These are phyloP conservation scores for Apostichopus californicus DNA, from an alignment of 35 echinoderm and acorn worm genomes.

Conservation along the genomic window DNA sequence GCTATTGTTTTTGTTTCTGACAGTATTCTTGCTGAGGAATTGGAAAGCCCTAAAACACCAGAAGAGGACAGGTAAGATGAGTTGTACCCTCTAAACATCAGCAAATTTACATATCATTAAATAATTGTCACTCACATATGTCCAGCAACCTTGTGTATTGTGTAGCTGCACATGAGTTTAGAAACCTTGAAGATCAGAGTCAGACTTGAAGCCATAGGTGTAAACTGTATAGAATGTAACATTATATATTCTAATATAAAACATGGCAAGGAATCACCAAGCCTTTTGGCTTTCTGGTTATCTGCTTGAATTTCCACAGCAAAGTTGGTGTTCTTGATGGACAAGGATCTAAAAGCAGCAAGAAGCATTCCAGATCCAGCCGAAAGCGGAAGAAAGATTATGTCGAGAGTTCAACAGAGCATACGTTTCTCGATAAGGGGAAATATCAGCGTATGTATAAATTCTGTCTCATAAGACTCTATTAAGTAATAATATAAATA, in stretches of 20 bases:
- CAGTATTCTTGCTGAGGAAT: slow-evolving; percentile 26
- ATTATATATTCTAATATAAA: too few relatives aligned
- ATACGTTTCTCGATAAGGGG: slow-evolving; percentile 12
- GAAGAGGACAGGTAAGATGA: slow-evolving; percentile 24
- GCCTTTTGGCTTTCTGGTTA: not conserved
- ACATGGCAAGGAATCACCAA: too few relatives aligned
- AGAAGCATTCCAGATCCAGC: slow-evolving; percentile 15
- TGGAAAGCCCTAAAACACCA: slow-evolving; percentile 41
- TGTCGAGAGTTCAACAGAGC: slow-evolving; percentile 8
- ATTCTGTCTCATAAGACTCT: too few relatives aligned
- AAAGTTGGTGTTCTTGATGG: slow-evolving; percentile 54
- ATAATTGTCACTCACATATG: too few relatives aligned
- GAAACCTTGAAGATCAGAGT: too few relatives aligned
- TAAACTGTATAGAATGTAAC: too few relatives aligned
- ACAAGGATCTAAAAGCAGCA: slow-evolving; percentile 10
- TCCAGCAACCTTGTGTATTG: too few relatives aligned
- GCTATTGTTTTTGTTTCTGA: not conserved
- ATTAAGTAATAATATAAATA: too few relatives aligned
- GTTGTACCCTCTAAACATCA: too few relatives aligned
- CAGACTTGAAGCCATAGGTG: too few relatives aligned
- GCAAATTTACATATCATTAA: too few relatives aligned
- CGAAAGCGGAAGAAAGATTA: slow-evolving; percentile 53
- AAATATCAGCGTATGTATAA: slow-evolving; percentile 25
- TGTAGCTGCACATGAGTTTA: too few relatives aligned
- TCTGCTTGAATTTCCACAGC: not conserved